Conservation (phyloP, 1,140 invertebrate species). For the Cotesia vestalis region DNA sequence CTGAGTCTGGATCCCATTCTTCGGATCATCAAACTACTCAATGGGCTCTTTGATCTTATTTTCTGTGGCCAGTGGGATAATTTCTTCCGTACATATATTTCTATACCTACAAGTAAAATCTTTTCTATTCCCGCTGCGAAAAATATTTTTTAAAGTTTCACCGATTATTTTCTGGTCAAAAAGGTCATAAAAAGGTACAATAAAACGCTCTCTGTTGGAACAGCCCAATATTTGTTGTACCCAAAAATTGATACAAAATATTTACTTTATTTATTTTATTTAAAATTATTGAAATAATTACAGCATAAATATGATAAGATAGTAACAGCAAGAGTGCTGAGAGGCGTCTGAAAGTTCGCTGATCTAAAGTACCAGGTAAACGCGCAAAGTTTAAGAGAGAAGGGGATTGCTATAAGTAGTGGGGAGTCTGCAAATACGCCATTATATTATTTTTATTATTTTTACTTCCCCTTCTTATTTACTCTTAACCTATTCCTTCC, state of each 20-base stretch:
- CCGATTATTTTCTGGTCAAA: conserved; percentile 10
- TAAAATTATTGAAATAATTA: background rate
- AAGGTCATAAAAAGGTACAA: conserved; percentile 7
- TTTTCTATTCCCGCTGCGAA: conserved; percentile 6
- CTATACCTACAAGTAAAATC: background rate
- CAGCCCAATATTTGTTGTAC: too few relatives aligned
- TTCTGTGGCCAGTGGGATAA: conserved; percentile 5
- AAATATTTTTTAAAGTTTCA: background rate
- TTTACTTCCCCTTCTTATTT: conserved; percentile 13
- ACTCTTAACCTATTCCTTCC: conserved; percentile 24
- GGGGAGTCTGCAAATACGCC: conserved; percentile 8
- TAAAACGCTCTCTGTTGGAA: background rate
- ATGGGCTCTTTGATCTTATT: background rate
- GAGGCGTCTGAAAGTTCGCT: conserved; percentile 43
- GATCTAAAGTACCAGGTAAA: conserved; percentile 33
- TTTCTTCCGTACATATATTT: conserved; percentile 1
- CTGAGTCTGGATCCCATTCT: background rate
- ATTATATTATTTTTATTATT: background rate
- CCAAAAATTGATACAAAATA: too few relatives aligned
- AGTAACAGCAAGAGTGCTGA: conserved; percentile 38
- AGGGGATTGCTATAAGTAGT: conserved; percentile 9
- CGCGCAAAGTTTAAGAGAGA: conserved; percentile 40
- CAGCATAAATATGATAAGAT: conserved; percentile 21
- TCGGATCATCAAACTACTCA: background rate
- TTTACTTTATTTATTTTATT: too few relatives aligned